Evolutionary conservation across 2,797 vertebrate species (phyloP).

Genomic region (Basileuterus tristriatus): DNA sequence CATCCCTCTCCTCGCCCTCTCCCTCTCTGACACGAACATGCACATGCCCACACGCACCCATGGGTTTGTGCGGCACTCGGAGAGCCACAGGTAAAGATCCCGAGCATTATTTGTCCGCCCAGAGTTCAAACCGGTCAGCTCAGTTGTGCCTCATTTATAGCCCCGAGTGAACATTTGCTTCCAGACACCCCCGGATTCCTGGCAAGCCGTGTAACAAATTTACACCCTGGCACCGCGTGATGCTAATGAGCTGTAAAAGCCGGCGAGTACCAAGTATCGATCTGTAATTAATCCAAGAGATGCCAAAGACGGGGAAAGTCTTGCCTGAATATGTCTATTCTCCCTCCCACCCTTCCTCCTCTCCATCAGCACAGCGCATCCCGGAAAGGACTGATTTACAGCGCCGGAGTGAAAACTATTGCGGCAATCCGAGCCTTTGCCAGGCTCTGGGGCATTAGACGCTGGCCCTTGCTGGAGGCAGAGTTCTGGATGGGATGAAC

Average conservation of each 20-base stretch:
- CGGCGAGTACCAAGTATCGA: not conserved
- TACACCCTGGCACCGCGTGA: not conserved
- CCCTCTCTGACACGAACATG: accelerated
- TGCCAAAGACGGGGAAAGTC: not conserved
- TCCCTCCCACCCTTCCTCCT: not conserved
- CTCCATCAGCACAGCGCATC: conserved; percentile 7
- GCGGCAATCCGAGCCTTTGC: not conserved
- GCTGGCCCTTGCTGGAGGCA: not conserved
- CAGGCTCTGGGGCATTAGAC: not conserved
- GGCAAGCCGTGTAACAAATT: not conserved
- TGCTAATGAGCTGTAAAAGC: conserved; percentile 21
- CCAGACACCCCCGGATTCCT: not conserved
- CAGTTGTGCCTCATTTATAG: not conserved
- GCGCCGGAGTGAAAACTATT: not conserved
- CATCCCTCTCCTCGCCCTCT: not conserved
- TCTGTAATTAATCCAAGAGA: not conserved
- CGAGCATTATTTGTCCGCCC: not conserved
- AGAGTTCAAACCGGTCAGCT: accelerated
- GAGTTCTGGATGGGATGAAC: not conserved
- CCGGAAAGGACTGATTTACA: conserved; percentile 1
- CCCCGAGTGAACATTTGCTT: not conserved
- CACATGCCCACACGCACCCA: not conserved
- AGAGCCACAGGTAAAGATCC: not conserved
- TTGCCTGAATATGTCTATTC: not conserved
- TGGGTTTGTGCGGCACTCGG: accelerated